Conservation (phyloP, 2,888 invertebrate genomes). For the Cyclophora punctaria region DNA sequence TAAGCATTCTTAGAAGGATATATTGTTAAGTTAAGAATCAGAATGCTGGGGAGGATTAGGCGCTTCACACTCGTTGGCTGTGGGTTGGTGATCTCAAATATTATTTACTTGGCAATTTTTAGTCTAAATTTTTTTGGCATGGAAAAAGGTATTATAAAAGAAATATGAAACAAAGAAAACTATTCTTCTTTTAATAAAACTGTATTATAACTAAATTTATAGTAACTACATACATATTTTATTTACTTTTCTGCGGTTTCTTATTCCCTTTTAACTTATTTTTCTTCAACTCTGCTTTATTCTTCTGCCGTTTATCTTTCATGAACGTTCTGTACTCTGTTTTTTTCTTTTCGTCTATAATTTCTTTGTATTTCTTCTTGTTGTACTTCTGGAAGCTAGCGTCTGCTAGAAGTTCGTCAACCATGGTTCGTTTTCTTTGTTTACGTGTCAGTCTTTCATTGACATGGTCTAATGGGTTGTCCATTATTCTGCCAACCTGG, state of each 20-base stretch:
- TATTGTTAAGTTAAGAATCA: too few relatives aligned
- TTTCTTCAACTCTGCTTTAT: constrained; percentile 64
- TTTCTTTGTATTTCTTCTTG: constrained; percentile 86
- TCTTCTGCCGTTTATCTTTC: constrained; percentile 82
- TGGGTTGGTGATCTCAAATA: too few relatives aligned
- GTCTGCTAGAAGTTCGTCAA: constrained; percentile 94
- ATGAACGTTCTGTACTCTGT: constrained; percentile 83
- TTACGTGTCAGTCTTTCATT: constrained; percentile 88
- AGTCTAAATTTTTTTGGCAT: too few relatives aligned
- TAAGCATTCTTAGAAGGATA: too few relatives aligned
- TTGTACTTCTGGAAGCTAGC: constrained; percentile 88
- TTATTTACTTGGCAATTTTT: too few relatives aligned
- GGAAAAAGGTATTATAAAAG: too few relatives aligned
- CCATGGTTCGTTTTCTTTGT: constrained; percentile 90
- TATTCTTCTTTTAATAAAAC: too few relatives aligned
- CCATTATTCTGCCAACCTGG: constrained; percentile 86
- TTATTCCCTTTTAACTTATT: constrained; percentile 50
- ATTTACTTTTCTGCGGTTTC: constrained; percentile 24
- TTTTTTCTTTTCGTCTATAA: constrained; percentile 81
- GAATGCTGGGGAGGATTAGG: too few relatives aligned
- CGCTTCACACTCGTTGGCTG: too few relatives aligned
- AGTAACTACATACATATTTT: constrained; percentile 9
- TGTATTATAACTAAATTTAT: too few relatives aligned
- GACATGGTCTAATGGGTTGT: constrained; percentile 91
- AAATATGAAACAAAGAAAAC: too few relatives aligned